These are phyloP conservation scores for Arion vulgaris DNA, from an alignment of 1,140 invertebrate species.

Conservation along the genomic window DNA sequence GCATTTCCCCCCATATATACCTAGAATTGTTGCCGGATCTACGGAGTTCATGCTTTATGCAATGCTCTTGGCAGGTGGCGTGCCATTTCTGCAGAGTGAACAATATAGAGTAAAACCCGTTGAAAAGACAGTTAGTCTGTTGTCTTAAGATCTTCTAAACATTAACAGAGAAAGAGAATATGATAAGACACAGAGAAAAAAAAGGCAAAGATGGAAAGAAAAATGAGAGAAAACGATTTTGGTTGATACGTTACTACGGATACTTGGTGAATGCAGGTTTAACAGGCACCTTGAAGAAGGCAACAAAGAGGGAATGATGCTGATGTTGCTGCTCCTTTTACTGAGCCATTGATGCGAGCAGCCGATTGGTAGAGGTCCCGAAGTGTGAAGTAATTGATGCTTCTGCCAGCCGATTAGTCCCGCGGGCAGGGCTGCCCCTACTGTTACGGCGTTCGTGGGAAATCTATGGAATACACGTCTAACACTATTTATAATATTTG, in stretches of 20 bases:
- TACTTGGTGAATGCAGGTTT: not conserved
- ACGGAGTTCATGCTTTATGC: too few relatives aligned
- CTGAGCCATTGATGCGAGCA: conserved; percentile 28
- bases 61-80: too few relatives aligned
- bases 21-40: too few relatives aligned
- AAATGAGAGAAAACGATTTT: not conserved
- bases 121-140: too few relatives aligned
- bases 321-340: not conserved
- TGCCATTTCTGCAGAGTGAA: too few relatives aligned
- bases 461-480: not conserved
- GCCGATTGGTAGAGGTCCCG: conserved; percentile 20
- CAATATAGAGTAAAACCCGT: too few relatives aligned
- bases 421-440: conserved; percentile 4
- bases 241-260: not conserved
- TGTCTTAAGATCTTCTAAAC: too few relatives aligned
- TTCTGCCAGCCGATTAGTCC: conserved; percentile 33
- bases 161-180: too few relatives aligned
- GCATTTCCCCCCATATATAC: too few relatives aligned
- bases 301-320: not conserved
- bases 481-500: not conserved
- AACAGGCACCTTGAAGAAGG: not conserved
- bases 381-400: conserved; percentile 33
- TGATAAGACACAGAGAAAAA: too few relatives aligned
- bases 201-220: too few relatives aligned
- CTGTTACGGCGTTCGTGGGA: not conserved